A percentile compares a stretch with the other conserved stretches of the same genome.
phyloP scores from a whole-genome alignment of 2,797 vertebrate genomes.

The Coendou prehensilis region DNA sequence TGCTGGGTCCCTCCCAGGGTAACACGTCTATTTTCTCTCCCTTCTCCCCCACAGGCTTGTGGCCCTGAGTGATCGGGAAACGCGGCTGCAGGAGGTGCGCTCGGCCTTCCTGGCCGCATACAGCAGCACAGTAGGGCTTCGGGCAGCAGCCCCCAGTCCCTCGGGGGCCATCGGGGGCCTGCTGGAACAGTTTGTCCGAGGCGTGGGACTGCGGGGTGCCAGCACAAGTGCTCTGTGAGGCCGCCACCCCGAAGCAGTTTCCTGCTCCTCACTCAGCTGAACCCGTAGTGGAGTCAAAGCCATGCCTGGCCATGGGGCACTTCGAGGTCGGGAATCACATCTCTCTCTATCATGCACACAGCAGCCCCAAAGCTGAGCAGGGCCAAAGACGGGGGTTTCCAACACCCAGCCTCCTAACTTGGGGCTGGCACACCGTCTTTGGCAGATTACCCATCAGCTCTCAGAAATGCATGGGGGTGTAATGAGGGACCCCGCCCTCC shows the following conservation, averaged over 20 bases:
- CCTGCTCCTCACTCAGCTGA: conserved; percentile 70
- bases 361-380: conserved; percentile 64
- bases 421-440: background rate
- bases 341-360: background rate
- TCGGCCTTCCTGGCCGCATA: conserved; percentile 96
- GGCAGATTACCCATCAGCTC: background rate
- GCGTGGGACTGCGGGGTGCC: conserved; percentile 95
- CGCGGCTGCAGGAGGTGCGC: conserved; percentile 95
- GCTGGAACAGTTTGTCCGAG: conserved; percentile 97
- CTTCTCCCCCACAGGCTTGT: conserved; percentile 87
- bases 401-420: conserved; percentile 36
- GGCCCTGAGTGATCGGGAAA: conserved; percentile 92
- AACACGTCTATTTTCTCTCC: background rate
- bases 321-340: background rate
- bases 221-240: conserved; percentile 93
- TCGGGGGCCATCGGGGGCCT: conserved; percentile 96
- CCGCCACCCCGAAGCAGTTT: background rate
- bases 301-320: conserved; percentile 74
- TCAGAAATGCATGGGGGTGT: conserved; percentile 31
- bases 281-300: conserved; percentile 82
- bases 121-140: conserved; percentile 96
- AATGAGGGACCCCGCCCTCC: background rate
- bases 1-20: background rate
- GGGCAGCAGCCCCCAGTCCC: conserved; percentile 93
- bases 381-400: background rate